phyloP scores from a whole-genome alignment of 1,140 invertebrate genomes.

The Trichomalopsis sarcophagae region DNA sequence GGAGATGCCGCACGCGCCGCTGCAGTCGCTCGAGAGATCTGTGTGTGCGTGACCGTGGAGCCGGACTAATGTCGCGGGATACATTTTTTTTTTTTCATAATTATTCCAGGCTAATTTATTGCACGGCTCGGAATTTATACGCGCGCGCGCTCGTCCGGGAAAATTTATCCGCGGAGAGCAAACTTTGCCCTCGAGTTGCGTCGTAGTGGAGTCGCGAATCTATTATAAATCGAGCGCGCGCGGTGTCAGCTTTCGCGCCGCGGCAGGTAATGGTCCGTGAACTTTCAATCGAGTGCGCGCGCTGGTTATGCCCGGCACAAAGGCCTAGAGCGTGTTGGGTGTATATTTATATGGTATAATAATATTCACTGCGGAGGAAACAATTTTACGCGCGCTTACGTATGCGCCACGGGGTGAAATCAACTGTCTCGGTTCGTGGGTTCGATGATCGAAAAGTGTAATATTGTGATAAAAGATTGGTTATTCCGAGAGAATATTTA shows the following conservation, averaged over 20 bases:
- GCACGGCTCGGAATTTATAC: too few species aligned
- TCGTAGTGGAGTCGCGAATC: background rate
- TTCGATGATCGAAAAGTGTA: background rate
- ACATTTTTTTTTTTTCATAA: background rate
- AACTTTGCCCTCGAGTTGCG: too few species aligned
- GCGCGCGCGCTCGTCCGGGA: too few species aligned
- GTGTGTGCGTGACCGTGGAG: background rate
- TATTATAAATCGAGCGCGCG: background rate
- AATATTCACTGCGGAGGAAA: background rate
- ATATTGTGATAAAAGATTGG: background rate
- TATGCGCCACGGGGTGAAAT: background rate
- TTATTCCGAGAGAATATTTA: background rate
- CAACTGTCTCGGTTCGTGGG: background rate
- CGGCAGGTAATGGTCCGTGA: constrained; percentile 13
- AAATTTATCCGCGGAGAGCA: too few species aligned
- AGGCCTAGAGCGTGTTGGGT: background rate
- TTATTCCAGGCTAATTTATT: too few species aligned
- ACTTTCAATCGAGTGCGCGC: constrained; percentile 30
- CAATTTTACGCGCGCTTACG: constrained; percentile 1
- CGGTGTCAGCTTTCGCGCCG: too few species aligned
- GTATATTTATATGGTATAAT: background rate
- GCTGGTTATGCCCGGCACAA: background rate
- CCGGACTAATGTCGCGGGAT: background rate
- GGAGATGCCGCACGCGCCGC: background rate
- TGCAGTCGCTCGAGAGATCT: background rate